Percentiles rank a stretch among this genome's conserved stretches.
These are phyloP conservation scores for Lucilia sericata DNA, from an alignment of 1,140 invertebrate species.

Conservation along the genomic window DNA sequence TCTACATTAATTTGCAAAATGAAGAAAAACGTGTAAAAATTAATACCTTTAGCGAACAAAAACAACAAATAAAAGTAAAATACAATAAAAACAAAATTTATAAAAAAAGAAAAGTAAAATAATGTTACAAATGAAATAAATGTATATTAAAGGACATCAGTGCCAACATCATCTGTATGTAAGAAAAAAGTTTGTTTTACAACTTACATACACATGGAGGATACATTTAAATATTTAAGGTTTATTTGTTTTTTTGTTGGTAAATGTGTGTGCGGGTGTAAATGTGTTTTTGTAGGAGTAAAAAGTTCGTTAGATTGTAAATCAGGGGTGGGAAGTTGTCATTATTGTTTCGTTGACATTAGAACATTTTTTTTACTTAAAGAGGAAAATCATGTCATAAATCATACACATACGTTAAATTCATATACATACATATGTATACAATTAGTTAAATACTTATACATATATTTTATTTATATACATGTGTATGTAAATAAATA, in stretches of 20 bases:
- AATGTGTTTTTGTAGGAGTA: neutral
- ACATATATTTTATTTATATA: neutral
- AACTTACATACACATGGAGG: neutral
- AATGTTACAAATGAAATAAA: neutral
- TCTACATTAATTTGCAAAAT: slow-evolving; percentile 17
- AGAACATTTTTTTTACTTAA: neutral
- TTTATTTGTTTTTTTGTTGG: too few relatives aligned
- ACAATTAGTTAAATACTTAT: neutral
- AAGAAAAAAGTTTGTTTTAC: neutral
- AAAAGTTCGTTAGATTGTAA: neutral
- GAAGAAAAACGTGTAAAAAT: slow-evolving; percentile 20
- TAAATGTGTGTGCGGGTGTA: too few relatives aligned
- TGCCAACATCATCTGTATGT: neutral
- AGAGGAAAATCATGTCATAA: slow-evolving; percentile 22
- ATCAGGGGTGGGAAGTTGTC: slow-evolving; percentile 11
- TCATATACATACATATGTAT: neutral
- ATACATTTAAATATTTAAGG: too few relatives aligned
- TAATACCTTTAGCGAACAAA: slow-evolving; percentile 7
- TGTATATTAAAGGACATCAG: slow-evolving; percentile 15
- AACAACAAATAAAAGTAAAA: neutral
- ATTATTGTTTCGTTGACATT: slow-evolving; percentile 1
- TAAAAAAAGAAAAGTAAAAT: too few relatives aligned
- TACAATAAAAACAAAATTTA: neutral
- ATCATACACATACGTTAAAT: neutral
- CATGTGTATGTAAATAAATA: neutral